These are phyloP conservation scores for Ginglymostoma cirratum DNA, from an alignment of 2,113 vertebrate species.

Conservation along the genomic window DNA sequence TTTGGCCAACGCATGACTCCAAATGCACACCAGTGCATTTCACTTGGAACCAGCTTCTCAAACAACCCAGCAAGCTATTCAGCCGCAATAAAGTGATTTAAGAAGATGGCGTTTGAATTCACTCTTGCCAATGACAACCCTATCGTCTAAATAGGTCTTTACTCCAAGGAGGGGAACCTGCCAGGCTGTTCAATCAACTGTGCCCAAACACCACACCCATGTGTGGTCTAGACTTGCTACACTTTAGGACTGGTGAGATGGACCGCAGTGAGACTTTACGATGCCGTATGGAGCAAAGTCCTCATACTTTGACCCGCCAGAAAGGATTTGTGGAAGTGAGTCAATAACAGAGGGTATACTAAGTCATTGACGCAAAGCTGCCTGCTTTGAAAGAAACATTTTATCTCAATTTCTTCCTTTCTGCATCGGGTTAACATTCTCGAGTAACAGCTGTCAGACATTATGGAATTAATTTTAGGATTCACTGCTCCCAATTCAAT, in stretches of 20 bases:
- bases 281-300: neutral
- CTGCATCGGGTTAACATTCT: neutral
- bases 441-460: neutral
- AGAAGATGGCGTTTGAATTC: neutral
- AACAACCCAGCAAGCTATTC: neutral
- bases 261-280: neutral
- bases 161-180: neutral
- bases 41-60: neutral
- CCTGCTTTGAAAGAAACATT: neutral
- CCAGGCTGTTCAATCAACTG: neutral
- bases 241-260: neutral
- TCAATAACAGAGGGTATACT: neutral
- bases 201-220: neutral
- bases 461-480: neutral
- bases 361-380: no score
- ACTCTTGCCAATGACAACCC: neutral
- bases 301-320: neutral
- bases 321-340: neutral
- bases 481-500: neutral
- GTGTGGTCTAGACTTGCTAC: neutral
- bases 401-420: neutral
- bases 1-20: neutral
- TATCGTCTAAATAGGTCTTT: neutral
- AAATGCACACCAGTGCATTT: neutral
- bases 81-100: neutral